Evolutionary conservation across 2,113 vertebrate genomes (phyloP).

Genomic region (Lycocorax pyrrhopterus): DNA sequence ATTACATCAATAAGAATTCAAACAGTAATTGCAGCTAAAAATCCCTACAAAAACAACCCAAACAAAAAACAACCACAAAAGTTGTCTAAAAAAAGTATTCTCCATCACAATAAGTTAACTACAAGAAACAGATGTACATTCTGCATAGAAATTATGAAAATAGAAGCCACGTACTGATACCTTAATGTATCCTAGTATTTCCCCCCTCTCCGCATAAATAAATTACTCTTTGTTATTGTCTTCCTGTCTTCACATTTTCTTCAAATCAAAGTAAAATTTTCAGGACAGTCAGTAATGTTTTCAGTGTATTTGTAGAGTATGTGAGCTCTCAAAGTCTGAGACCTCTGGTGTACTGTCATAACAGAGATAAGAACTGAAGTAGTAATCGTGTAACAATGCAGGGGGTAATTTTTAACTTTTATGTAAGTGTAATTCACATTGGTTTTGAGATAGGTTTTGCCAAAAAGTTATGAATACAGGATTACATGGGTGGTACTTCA

Average conservation of each 20-base stretch:
- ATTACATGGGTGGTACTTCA: not conserved
- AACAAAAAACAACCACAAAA: not conserved
- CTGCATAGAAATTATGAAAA: not conserved
- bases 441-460: not conserved
- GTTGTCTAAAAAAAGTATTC: not conserved
- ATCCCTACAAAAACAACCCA: not conserved
- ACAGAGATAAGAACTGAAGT: not conserved
- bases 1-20: not conserved
- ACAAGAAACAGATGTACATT: not conserved
- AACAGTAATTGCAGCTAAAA: not conserved
- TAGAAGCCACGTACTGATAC: not conserved
- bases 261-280: not conserved
- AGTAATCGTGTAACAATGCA: not conserved
- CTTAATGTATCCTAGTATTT: not conserved
- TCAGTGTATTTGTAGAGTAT: not conserved
- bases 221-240: not conserved
- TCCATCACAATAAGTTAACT: not conserved
- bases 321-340: not conserved
- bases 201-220: not conserved
- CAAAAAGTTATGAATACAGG: not conserved
- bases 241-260: not conserved
- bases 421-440: not conserved
- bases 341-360: not conserved
- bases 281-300: not conserved
- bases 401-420: not conserved